A percentile compares a stretch with the other conserved stretches of the same genome.
Conservation (phyloP, 1,140 invertebrate genomes). For the Aricia agestis region DNA sequence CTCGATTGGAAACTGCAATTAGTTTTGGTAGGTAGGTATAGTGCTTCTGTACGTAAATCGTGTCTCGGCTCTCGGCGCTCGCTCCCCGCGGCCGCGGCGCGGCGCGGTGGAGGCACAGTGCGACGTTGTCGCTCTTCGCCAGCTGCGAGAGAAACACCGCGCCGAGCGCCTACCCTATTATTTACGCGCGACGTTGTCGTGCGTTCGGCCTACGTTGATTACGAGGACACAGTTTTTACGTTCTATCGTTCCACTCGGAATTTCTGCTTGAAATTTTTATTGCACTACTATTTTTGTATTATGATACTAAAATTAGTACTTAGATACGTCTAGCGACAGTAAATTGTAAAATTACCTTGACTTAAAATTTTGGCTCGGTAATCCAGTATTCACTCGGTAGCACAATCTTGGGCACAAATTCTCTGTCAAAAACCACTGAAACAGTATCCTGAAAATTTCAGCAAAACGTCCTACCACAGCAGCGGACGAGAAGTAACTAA, state of each 20-base stretch:
- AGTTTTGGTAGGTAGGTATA: slow-evolving; percentile 52
- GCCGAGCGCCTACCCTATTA: slow-evolving; percentile 73
- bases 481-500: slow-evolving; percentile 71
- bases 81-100: slow-evolving; percentile 42
- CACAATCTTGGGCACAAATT: slow-evolving; percentile 16
- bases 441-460: slow-evolving; percentile 23
- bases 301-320: not conserved
- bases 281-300: not conserved
- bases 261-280: slow-evolving; percentile 7
- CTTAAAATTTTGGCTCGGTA: slow-evolving; percentile 26
- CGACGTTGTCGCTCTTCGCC: slow-evolving; percentile 65
- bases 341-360: not conserved
- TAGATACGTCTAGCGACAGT: not conserved
- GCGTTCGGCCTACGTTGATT: slow-evolving; percentile 71
- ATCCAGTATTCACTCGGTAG: not conserved
- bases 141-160: slow-evolving; percentile 68
- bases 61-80: slow-evolving; percentile 18
- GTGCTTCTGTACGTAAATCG: slow-evolving; percentile 40
- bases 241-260: slow-evolving; percentile 62
- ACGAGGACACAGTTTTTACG: slow-evolving; percentile 75
- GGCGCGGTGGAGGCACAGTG: slow-evolving; percentile 59
- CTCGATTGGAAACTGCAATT: slow-evolving; percentile 27
- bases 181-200: slow-evolving; percentile 77
- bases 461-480: slow-evolving; percentile 57
- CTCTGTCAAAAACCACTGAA: slow-evolving; percentile 9